Evolutionary conservation across 2,888 invertebrate species (phyloP).

Genomic region (Volucella bombylans): DNA sequence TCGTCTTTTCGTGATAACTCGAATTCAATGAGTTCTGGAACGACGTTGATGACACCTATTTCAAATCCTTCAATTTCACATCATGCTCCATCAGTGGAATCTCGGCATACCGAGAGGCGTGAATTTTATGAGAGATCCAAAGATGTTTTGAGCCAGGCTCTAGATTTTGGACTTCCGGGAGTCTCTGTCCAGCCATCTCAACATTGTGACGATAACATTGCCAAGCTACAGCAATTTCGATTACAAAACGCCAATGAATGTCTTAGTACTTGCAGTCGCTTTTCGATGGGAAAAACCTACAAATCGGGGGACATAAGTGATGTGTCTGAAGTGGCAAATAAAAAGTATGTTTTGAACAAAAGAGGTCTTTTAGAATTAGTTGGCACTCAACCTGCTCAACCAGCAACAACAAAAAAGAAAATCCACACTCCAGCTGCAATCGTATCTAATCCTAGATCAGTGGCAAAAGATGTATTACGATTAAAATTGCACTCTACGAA

Average conservation of each 20-base stretch:
- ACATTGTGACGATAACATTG: slow-evolving; percentile 30
- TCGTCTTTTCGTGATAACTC: neutral
- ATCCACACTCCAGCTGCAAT: neutral
- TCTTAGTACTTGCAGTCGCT: slow-evolving; percentile 30
- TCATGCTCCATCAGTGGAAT: neutral
- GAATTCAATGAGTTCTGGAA: slow-evolving; percentile 13
- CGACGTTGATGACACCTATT: slow-evolving; percentile 13
- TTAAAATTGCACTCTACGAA: slow-evolving; percentile 24
- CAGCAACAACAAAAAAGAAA: neutral
- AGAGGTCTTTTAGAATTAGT: slow-evolving; percentile 41
- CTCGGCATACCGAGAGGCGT: slow-evolving; percentile 30
- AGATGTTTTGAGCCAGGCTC: neutral
- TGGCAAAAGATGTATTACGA: slow-evolving; percentile 39
- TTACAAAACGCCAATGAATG: slow-evolving; percentile 52
- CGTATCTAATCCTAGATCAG: slow-evolving; percentile 15
- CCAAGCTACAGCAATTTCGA: slow-evolving; percentile 55
- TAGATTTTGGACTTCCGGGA: neutral
- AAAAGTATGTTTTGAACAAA: slow-evolving; percentile 29
- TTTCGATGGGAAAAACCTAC: slow-evolving; percentile 2
- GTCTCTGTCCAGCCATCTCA: neutral
- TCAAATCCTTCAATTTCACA: slow-evolving; percentile 16
- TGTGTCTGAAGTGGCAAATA: neutral
- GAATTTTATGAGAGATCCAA: slow-evolving; percentile 49
- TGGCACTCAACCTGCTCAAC: neutral
- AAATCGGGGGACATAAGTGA: neutral